phyloP scores from a whole-genome alignment of 2,888 invertebrate species.

The Limnephilus lunatus region DNA sequence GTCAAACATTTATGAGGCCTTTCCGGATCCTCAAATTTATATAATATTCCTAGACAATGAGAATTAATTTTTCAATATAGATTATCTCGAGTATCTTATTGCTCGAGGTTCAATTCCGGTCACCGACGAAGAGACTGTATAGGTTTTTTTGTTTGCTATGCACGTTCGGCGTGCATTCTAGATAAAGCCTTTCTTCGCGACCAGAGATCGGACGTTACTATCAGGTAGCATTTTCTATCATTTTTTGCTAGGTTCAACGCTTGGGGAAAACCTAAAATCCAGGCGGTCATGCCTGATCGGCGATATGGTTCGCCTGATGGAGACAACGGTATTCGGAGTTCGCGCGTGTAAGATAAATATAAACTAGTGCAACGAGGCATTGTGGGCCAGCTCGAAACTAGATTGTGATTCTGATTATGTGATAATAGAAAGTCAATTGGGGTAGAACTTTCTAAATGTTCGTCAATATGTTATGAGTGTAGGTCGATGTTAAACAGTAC shows the following conservation, averaged over 20 bases:
- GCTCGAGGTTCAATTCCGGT: background rate
- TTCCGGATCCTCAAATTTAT: background rate
- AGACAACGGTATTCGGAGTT: slow-evolving; percentile 8
- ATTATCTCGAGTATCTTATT: background rate
- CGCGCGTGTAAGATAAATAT: background rate
- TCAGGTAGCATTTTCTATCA: slow-evolving; percentile 22
- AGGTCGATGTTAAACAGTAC: background rate
- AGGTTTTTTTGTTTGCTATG: background rate
- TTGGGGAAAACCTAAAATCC: slow-evolving; percentile 43
- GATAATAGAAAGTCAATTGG: background rate
- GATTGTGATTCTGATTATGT: background rate
- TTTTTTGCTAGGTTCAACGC: slow-evolving; percentile 43
- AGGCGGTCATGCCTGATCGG: slow-evolving; percentile 42
- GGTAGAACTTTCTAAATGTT: background rate
- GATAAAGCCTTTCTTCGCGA: background rate
- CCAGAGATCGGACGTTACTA: background rate
- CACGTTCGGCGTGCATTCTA: slow-evolving; percentile 28
- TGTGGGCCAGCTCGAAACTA: background rate
- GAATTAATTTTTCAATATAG: background rate
- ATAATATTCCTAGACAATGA: background rate
- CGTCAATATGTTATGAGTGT: too few species aligned
- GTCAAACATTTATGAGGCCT: background rate
- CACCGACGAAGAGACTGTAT: background rate
- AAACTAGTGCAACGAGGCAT: background rate
- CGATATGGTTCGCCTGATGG: slow-evolving; percentile 3